Conservation (phyloP, 2,113 vertebrate genomes). For the Physeter macrocephalus region DNA sequence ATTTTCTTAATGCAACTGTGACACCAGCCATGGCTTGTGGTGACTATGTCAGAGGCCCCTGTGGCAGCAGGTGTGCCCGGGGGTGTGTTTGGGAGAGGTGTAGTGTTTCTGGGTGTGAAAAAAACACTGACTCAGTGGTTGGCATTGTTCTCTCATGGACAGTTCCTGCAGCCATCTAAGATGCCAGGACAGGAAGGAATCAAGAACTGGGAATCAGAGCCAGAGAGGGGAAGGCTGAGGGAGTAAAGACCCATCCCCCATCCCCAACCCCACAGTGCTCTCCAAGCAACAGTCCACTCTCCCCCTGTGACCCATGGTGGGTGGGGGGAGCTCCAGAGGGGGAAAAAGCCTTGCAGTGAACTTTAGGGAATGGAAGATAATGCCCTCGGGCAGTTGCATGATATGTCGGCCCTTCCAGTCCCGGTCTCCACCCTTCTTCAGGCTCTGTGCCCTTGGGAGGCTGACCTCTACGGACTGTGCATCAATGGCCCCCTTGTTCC, state of each 20-base stretch:
- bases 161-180: background rate
- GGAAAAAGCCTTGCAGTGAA: background rate
- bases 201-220: background rate
- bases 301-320: background rate
- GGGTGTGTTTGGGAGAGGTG: slow-evolving; percentile 6
- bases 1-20: slow-evolving; percentile 24
- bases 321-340: background rate
- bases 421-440: background rate
- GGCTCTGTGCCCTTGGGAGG: background rate
- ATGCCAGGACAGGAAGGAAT: background rate
- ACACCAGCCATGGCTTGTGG: background rate
- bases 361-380: background rate
- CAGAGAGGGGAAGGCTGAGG: background rate
- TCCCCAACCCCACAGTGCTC: background rate
- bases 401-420: background rate
- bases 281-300: background rate
- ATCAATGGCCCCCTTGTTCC: slow-evolving; percentile 22
- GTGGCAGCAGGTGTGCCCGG: background rate
- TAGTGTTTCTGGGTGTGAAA: slow-evolving; percentile 4
- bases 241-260: background rate
- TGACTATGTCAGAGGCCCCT: background rate
- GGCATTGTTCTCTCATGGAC: background rate
- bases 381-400: background rate
- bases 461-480: background rate
- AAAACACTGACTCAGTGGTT: slow-evolving; percentile 26